Evolutionary conservation across 2,888 invertebrate species (phyloP).

Genomic region (Cantharis lateralis): DNA sequence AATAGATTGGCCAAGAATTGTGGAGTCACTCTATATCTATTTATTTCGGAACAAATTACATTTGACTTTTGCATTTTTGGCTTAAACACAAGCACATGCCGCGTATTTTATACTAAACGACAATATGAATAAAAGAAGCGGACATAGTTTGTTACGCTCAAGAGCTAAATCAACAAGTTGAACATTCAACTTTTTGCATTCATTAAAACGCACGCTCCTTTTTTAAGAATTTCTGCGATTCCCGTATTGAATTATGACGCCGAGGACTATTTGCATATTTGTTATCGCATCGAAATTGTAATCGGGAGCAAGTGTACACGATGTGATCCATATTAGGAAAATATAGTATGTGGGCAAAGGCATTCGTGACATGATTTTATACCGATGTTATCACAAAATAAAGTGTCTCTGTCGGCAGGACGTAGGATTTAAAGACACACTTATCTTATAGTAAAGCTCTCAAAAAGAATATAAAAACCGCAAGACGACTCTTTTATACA

Average conservation of each 20-base stretch:
- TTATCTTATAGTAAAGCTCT: constrained; percentile 21
- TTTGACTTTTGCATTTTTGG: constrained; percentile 13
- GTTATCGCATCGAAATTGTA: background rate
- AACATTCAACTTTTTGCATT: background rate
- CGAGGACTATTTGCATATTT: background rate
- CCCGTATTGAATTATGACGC: background rate
- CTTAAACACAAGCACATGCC: constrained; percentile 10
- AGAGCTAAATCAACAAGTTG: constrained; percentile 4
- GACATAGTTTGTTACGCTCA: constrained; percentile 1
- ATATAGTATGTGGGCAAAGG: constrained; percentile 24
- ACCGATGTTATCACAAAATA: constrained; percentile 31
- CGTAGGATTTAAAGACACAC: constrained; percentile 31
- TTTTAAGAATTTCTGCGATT: background rate
- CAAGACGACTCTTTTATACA: constrained; percentile 14
- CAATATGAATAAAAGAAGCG: constrained; percentile 6
- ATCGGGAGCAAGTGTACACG: constrained; percentile 1
- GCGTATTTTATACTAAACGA: constrained; percentile 1
- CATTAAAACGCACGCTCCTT: background rate
- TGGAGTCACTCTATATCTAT: constrained; percentile 32
- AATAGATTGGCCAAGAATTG: constrained; percentile 33
- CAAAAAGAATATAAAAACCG: constrained; percentile 19
- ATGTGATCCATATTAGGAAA: constrained; percentile 26
- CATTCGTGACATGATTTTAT: constrained; percentile 23
- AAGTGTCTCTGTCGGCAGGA: constrained; percentile 30
- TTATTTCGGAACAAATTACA: constrained; percentile 26